Conservation (phyloP, 1,140 invertebrate genomes). For the Panagrolaimus sp. region DNA sequence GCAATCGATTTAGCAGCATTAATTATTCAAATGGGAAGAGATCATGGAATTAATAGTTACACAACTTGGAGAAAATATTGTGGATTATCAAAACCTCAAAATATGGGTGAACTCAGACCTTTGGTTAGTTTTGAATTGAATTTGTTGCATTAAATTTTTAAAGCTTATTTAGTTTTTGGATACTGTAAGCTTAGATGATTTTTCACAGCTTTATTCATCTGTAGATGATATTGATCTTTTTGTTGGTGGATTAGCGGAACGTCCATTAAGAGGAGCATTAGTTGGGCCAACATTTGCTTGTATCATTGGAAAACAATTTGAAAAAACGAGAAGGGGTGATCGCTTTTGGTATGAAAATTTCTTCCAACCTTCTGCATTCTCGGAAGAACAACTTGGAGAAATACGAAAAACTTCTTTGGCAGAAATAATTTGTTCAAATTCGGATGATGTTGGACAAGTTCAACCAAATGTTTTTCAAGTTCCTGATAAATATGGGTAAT, state of each 20-base stretch:
- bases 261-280: conserved; percentile 65
- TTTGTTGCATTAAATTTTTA: conserved; percentile 15
- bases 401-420: conserved; percentile 70
- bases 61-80: conserved; percentile 33
- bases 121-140: conserved; percentile 42
- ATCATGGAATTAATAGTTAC: conserved; percentile 72
- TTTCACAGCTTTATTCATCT: conserved; percentile 66
- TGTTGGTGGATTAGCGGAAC: conserved; percentile 73
- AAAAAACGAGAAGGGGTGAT: conserved; percentile 52
- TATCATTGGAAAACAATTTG: conserved; percentile 78
- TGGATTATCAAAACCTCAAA: conserved; percentile 26
- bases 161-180: conserved; percentile 66
- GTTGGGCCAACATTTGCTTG: conserved; percentile 80
- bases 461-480: conserved; percentile 65
- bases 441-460: conserved; percentile 61
- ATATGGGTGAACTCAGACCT: conserved; percentile 34
- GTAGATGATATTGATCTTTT: conserved; percentile 79
- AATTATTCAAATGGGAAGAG: conserved; percentile 72
- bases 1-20: conserved; percentile 65
- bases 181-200: conserved; percentile 71
- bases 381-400: conserved; percentile 69
- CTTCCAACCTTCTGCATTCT: conserved; percentile 65
- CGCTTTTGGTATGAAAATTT: conserved; percentile 60
- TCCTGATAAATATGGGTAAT: conserved; percentile 51
- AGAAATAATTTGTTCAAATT: conserved; percentile 74